Evolutionary conservation across 1,140 invertebrate species (phyloP).

Genomic region (Bilobella aurantiaca): DNA sequence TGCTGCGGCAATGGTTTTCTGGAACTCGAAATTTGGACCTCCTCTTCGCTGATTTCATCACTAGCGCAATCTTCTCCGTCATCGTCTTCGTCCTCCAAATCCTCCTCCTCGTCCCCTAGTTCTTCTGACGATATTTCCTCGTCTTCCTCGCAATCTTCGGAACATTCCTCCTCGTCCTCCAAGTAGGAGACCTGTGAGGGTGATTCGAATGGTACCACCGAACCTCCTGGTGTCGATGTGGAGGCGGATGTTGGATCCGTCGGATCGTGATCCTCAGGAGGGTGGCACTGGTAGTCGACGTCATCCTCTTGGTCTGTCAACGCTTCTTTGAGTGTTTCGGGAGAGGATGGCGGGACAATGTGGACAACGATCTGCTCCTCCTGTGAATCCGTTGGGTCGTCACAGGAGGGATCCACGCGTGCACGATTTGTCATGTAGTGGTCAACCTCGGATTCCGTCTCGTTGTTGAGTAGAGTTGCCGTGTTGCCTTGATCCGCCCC

Average conservation of each 20-base stretch:
- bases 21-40: background rate
- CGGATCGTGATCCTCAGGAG: background rate
- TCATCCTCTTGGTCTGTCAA: background rate
- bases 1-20: background rate
- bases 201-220: background rate
- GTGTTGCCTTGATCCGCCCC: slow-evolving; percentile 7
- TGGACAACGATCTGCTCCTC: background rate
- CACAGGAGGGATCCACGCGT: background rate
- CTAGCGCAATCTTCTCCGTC: background rate
- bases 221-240: background rate
- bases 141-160: background rate
- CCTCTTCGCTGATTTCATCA: background rate
- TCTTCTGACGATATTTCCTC: background rate
- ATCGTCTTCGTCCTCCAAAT: background rate
- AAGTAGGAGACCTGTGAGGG: background rate
- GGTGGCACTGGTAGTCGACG: background rate
- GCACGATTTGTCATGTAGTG: too few species aligned
- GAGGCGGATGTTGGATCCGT: background rate
- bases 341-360: background rate
- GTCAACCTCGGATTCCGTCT: slow-evolving; percentile 21
- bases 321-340: background rate
- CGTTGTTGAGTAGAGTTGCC: slow-evolving; percentile 19
- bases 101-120: background rate
- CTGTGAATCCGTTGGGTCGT: background rate
- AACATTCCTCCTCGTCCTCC: background rate